Percentiles rank a stretch among this genome's conserved stretches.
These are phyloP conservation scores for Aurelia sp. DNA, from an alignment of 30 jellyfish, hydroid and myxozoan genomes.

Conservation along the genomic window DNA sequence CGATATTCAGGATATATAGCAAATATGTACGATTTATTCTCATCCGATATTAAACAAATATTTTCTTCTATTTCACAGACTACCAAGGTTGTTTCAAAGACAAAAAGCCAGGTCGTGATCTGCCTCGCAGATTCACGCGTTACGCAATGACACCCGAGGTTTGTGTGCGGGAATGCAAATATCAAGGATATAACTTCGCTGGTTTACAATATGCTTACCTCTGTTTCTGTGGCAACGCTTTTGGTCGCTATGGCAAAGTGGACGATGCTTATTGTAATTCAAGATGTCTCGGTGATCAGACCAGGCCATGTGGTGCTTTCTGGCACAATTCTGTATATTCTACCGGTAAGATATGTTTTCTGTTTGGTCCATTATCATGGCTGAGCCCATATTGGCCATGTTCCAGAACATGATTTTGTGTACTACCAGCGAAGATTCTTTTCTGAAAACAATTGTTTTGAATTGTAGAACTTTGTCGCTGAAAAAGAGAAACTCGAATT, in stretches of 20 bases:
- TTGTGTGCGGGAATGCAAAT: slow-evolving; percentile 89
- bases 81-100: slow-evolving; percentile 93
- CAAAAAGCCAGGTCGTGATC: slow-evolving; percentile 90
- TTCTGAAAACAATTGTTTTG: no score
- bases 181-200: slow-evolving; percentile 92
- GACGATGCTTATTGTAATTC: slow-evolving; percentile 81
- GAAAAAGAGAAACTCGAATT: no score
- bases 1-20: no score
- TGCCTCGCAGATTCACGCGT: slow-evolving; percentile 92
- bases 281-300: slow-evolving; percentile 84
- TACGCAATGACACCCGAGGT: slow-evolving; percentile 95
- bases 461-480: no score
- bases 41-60: no score
- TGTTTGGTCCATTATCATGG: no score
- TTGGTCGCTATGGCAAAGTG: slow-evolving; percentile 93
- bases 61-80: slow-evolving; percentile 18
- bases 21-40: no score
- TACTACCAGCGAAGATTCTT: no score
- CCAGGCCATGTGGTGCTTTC: slow-evolving; percentile 89
- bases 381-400: no score
- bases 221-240: slow-evolving; percentile 95
- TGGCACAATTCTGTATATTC: slow-evolving; percentile 94
- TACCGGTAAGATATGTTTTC: slow-evolving; percentile 59
- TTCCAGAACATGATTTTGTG: no score
- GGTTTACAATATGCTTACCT: slow-evolving; percentile 94